Conservation (phyloP, 2,113 vertebrate species). For the Poeciliopsis turrubarensis region DNA sequence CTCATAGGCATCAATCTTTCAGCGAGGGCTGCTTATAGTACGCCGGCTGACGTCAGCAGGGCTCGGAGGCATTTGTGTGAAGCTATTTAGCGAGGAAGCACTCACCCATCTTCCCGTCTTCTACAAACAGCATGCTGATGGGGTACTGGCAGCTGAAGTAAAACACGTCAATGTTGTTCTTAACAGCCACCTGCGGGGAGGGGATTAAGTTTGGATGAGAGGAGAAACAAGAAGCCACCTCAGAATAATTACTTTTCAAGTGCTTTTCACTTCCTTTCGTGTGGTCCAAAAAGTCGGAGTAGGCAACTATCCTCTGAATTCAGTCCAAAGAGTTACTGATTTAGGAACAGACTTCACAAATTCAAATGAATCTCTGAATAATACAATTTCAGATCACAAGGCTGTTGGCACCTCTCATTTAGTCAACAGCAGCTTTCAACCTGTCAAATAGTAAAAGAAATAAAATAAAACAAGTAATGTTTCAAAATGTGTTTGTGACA, state of each 20-base stretch:
- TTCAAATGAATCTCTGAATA: no score
- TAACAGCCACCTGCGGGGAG: constrained; percentile 89
- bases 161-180: constrained; percentile 99
- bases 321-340: no score
- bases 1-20: constrained; percentile 13
- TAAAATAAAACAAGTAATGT: no score
- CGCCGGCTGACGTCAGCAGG: constrained; percentile 28
- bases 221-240: constrained; percentile 34
- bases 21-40: not conserved
- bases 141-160: constrained; percentile 99
- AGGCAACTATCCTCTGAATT: not conserved
- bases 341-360: no score
- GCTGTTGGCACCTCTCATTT: no score
- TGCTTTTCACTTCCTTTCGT: constrained; percentile 6
- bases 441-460: no score
- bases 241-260: constrained; percentile 58
- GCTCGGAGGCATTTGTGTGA: constrained; percentile 19
- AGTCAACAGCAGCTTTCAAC: no score
- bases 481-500: no score
- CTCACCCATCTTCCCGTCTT: constrained; percentile 99
- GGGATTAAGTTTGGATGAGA: constrained; percentile 33
- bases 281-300: not conserved
- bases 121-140: constrained; percentile 93
- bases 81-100: constrained; percentile 41
- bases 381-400: no score